These are phyloP conservation scores for Cheilosia variabilis DNA, from an alignment of 2,888 invertebrate genomes.

Conservation along the genomic window DNA sequence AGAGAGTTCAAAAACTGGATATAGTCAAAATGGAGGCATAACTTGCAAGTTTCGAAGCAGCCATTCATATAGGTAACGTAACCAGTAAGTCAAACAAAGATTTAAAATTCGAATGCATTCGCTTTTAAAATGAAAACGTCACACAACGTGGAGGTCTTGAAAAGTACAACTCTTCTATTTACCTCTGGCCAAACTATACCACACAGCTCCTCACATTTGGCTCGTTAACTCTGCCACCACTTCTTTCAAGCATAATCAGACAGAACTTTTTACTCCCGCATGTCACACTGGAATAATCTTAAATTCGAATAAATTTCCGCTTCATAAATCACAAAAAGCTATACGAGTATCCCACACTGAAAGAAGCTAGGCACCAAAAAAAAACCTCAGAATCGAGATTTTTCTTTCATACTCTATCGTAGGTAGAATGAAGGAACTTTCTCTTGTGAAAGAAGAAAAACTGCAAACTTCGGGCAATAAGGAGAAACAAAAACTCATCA, in stretches of 20 bases:
- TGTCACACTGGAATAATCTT: slow-evolving; percentile 50
- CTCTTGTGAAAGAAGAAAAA: slow-evolving; percentile 10
- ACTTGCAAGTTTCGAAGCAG: too few relatives aligned
- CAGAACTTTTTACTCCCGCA: slow-evolving; percentile 30
- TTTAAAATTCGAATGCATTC: too few relatives aligned
- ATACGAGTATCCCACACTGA: slow-evolving; percentile 15
- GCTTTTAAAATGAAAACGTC: too few relatives aligned
- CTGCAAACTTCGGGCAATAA: slow-evolving; percentile 51
- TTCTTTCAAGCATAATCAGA: neutral
- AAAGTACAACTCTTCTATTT: too few relatives aligned
- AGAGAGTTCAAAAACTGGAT: too few relatives aligned
- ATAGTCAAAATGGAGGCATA: too few relatives aligned
- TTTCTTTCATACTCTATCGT: neutral
- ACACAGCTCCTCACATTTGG: neutral
- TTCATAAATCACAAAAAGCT: slow-evolving; percentile 66
- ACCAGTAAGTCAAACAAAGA: too few relatives aligned
- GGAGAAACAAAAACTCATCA: slow-evolving; percentile 27
- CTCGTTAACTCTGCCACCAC: slow-evolving; percentile 28
- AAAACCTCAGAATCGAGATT: slow-evolving; percentile 11
- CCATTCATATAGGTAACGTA: too few relatives aligned
- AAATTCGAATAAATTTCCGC: slow-evolving; percentile 66
- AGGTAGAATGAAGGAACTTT: slow-evolving; percentile 35
- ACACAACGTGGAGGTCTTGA: too few relatives aligned
- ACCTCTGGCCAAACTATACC: too few relatives aligned
- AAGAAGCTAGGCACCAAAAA: slow-evolving; percentile 1